Evolutionary conservation across 2,888 invertebrate species (phyloP).

Genomic region (Cosmia trapezina): DNA sequence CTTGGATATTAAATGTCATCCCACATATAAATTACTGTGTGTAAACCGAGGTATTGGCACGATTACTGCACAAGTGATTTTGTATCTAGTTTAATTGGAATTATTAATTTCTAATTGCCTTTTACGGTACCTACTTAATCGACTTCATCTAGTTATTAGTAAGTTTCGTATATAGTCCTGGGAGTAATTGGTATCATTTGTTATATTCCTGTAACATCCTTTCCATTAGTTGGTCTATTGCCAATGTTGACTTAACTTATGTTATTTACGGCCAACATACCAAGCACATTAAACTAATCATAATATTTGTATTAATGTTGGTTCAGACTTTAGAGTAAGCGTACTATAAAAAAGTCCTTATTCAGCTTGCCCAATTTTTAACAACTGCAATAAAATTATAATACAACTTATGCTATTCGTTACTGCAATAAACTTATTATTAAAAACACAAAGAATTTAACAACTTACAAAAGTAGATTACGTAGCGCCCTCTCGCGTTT

Average conservation of each 20-base stretch:
- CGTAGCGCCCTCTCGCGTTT: constrained; percentile 76
- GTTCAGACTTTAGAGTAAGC: not conserved
- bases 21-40: constrained; percentile 81
- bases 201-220: constrained; percentile 28
- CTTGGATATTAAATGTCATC: constrained; percentile 83
- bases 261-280: constrained; percentile 10
- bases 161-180: constrained; percentile 41
- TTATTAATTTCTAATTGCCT: constrained; percentile 73
- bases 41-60: constrained; percentile 76
- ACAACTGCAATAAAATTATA: not conserved
- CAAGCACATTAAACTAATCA: not conserved
- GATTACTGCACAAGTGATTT: constrained; percentile 73
- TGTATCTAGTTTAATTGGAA: constrained; percentile 75
- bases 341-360: not conserved
- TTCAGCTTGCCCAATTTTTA: not conserved
- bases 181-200: constrained; percentile 43
- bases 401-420: no score
- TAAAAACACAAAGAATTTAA: not conserved
- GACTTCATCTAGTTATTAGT: constrained; percentile 49
- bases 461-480: constrained; percentile 15
- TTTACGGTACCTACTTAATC: constrained; percentile 50
- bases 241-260: constrained; percentile 11
- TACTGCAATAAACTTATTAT: not conserved
- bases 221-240: constrained; percentile 25
- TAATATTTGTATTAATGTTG: not conserved